A percentile compares a stretch with the other conserved stretches of the same genome.
phyloP scores from a whole-genome alignment of 2,797 vertebrate genomes.

The Bryconaethiops microstoma region DNA sequence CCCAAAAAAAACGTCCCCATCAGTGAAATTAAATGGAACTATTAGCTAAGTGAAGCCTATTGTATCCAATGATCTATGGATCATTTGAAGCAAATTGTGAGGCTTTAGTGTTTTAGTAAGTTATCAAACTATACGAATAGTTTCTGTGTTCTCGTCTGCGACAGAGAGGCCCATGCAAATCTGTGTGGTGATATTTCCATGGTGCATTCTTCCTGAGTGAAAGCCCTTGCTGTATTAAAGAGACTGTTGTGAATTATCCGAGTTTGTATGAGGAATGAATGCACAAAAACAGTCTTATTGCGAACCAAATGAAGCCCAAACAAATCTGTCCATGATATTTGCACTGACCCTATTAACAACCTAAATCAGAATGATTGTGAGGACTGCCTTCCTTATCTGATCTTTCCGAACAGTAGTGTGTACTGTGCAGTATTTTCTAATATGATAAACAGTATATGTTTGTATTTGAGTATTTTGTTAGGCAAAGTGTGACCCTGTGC shows the following conservation, averaged over 20 bases:
- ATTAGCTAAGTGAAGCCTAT: background rate
- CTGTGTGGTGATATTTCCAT: conserved; percentile 61
- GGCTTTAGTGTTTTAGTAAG: conserved; percentile 34
- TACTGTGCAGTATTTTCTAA: conserved; percentile 9
- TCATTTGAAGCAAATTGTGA: conserved; percentile 54
- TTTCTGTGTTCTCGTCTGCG: conserved; percentile 51
- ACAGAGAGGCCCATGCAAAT: conserved; percentile 72
- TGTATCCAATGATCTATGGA: conserved; percentile 36
- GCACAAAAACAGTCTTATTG: conserved; percentile 66
- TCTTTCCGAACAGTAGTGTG: background rate
- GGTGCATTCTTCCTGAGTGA: conserved; percentile 53
- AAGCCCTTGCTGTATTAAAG: conserved; percentile 61
- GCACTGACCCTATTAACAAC: conserved; percentile 38
- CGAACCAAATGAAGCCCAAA: conserved; percentile 54
- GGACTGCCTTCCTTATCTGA: conserved; percentile 15
- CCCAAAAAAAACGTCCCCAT: background rate
- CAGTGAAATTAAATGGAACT: background rate
- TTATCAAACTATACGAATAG: conserved; percentile 55
- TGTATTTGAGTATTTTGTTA: background rate
- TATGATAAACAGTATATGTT: conserved; percentile 1
- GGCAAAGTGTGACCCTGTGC: conserved; percentile 5
- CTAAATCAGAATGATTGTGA: conserved; percentile 33
- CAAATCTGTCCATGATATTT: conserved; percentile 48
- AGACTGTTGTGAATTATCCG: conserved; percentile 65
- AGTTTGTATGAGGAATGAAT: conserved; percentile 59